Evolutionary conservation across 1,140 invertebrate species (phyloP), one percentile per base, ranked within the genome.

Genomic region (Solen grandis): DNA sequence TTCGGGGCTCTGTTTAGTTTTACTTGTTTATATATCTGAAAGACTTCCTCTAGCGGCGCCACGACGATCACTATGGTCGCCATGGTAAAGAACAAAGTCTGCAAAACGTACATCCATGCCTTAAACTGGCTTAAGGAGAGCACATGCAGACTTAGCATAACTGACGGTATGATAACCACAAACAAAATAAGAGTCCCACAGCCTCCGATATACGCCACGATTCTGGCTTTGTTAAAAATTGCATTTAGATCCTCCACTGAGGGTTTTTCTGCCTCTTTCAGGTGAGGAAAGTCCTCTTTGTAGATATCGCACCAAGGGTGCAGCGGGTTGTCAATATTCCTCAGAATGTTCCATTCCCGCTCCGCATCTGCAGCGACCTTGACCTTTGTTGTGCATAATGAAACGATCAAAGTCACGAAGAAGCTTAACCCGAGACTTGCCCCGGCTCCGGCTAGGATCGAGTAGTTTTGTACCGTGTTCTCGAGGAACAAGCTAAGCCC

Each of bases 271-370:
- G 70, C 82, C n/a, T 75, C 54, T 27, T 79, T 69, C 2, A 84
- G 66, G 8, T 72, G 27, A 1, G 84, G 82, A 5, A 87, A 73
- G 19, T 90, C 85, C 36, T 90, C 78, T 14, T 81, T 73, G 75
- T 89, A 90, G 16, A 84, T 78, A 46, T 91, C 75, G 10, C 83
- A 76, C 91, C 91, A 92, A 10, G 91, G 91, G n/a, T 84, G 77
- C 25, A 92, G 86, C 4, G 91, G 91, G 69, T 92, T 92, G 78
- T 92, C 91, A 59, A 92, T 92, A 57, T 92, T 87, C 19, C 90
- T 77, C 3, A 90, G 86, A 75, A 88, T 90, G 60, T 88, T 84
- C 91, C 91, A 92, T 70, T 90, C 87, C 25, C 62, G 75, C 25
- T 69, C 62, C 3, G 50, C 66, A 46, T 83, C 77, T 25, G 13